Evolutionary conservation across 30 jellyfish, hydroid and myxozoan species (phyloP).

Genomic region (Aurelia aurita complex sp. Pacific): DNA sequence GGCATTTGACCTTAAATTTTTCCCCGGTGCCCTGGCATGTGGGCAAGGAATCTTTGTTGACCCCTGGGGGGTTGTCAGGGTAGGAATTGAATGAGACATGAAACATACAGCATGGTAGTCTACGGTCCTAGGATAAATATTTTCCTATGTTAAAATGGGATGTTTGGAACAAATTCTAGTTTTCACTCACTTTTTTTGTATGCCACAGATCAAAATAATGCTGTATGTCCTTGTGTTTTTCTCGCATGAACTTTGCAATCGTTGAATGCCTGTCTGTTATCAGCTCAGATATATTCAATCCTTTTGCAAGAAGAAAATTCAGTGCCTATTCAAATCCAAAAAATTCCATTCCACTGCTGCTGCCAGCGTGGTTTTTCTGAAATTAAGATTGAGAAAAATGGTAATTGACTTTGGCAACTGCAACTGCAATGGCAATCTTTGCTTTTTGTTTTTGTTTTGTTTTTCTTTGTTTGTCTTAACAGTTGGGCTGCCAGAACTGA

Average conservation of each 20-base stretch:
- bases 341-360: constrained; percentile 55
- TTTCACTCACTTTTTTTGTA: constrained; percentile 36
- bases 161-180: no score
- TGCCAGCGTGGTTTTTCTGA: constrained; percentile 47
- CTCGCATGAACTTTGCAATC: constrained; percentile 49
- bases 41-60: no score
- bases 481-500: constrained; percentile 10
- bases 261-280: constrained; percentile 57
- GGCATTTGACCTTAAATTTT: no score
- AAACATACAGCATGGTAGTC: no score
- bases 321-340: constrained; percentile 24
- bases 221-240: constrained; percentile 24
- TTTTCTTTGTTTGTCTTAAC: background rate
- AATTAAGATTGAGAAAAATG: constrained; percentile 3
- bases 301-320: constrained; percentile 15
- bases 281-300: constrained; percentile 30
- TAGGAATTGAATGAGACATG: no score
- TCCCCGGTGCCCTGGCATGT: no score
- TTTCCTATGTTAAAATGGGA: no score
- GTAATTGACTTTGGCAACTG: background rate
- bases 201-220: constrained; percentile 46
- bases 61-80: no score
- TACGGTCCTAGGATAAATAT: no score
- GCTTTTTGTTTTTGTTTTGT: background rate
- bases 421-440: constrained; percentile 1